Evolutionary conservation across 2,797 vertebrate species (phyloP).

Genomic region (Adelosebastes latens): DNA sequence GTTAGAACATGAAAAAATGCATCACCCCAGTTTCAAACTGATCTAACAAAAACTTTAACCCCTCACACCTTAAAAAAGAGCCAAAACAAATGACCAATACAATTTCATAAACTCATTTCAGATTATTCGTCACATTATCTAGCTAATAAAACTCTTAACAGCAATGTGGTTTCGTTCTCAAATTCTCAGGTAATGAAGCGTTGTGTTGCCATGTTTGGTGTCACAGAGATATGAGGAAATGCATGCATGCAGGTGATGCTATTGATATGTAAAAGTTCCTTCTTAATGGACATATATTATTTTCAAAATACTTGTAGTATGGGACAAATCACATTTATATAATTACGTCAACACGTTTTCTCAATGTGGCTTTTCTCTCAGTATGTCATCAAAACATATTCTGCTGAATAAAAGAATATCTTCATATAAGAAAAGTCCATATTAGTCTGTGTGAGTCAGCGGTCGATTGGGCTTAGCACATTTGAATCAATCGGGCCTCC

Average conservation of each 20-base stretch:
- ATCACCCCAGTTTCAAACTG: background rate
- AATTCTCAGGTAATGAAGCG: background rate
- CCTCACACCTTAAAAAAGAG: background rate
- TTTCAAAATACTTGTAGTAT: background rate
- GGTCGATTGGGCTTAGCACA: conserved; percentile 26
- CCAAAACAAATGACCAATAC: background rate
- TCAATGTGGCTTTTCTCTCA: background rate
- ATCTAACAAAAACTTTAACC: background rate
- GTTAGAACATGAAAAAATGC: too few relatives aligned
- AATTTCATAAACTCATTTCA: background rate
- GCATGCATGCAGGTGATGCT: background rate
- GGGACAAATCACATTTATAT: background rate
- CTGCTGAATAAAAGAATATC: background rate
- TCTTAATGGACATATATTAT: background rate
- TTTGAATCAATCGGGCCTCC: conserved; percentile 32
- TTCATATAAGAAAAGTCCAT: background rate
- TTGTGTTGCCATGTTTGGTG: background rate
- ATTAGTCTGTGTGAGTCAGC: background rate
- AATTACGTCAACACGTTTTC: background rate
- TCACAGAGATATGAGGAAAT: background rate
- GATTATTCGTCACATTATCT: background rate
- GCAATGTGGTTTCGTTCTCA: background rate
- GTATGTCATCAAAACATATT: background rate
- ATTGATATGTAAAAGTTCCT: background rate
- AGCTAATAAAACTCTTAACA: background rate